phyloP scores from a whole-genome alignment of 2,888 invertebrate genomes.

The Anodontia alba region DNA sequence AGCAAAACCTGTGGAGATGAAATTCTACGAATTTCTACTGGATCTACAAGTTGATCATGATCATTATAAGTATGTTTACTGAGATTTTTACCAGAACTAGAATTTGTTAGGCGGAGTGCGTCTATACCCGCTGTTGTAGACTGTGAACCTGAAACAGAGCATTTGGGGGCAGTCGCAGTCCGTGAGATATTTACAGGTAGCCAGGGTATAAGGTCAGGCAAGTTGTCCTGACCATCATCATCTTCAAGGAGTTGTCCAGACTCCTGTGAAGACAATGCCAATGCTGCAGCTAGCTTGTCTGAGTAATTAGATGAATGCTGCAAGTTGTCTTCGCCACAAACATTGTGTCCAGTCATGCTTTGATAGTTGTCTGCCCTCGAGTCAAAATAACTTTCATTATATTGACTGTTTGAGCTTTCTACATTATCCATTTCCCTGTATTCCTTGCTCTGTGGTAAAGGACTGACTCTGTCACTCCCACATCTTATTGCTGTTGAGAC shows the following conservation, averaged over 20 bases:
- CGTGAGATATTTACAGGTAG: background rate
- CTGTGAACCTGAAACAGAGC: background rate
- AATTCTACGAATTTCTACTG: background rate
- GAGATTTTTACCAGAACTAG: background rate
- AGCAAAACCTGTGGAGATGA: background rate
- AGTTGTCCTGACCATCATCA: background rate
- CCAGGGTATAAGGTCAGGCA: conserved; percentile 9
- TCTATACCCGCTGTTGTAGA: background rate
- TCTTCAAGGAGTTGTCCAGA: background rate
- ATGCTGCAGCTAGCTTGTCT: background rate
- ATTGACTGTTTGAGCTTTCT: background rate
- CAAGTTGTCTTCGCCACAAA: background rate
- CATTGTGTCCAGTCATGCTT: background rate
- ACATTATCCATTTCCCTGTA: background rate
- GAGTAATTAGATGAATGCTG: background rate
- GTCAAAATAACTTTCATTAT: background rate
- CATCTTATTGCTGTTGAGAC: no score
- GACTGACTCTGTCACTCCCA: background rate
- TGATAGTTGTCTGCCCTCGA: background rate
- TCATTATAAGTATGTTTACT: background rate
- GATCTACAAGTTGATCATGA: background rate
- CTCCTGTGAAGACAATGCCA: background rate
- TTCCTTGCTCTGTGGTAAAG: background rate
- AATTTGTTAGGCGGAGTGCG: background rate
- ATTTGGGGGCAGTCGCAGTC: background rate